These are phyloP conservation scores for Emys orbicularis DNA, from an alignment of 2,797 vertebrate species.

Conservation along the genomic window DNA sequence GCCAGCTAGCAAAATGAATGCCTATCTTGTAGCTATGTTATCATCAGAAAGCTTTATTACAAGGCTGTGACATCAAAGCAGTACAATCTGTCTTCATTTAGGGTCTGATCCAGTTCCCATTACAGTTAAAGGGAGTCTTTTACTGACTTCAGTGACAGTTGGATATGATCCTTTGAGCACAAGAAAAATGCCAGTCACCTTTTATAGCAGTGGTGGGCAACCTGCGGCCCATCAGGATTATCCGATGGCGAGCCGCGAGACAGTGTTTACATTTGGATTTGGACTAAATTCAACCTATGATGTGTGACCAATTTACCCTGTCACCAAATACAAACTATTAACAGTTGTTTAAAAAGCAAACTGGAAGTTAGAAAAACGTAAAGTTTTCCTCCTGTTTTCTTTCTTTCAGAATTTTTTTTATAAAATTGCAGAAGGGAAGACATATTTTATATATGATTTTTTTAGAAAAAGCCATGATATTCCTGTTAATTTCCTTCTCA, in stretches of 20 bases:
- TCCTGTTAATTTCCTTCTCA: background rate
- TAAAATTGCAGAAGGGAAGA: background rate
- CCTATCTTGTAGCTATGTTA: fast-evolving
- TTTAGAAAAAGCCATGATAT: background rate
- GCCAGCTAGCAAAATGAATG: background rate
- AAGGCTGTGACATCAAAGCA: background rate
- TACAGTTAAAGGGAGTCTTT: background rate
- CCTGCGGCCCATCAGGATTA: too few relatives aligned
- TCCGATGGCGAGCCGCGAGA: too few relatives aligned
- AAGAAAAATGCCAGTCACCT: background rate
- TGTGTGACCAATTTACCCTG: background rate
- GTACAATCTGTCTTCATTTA: background rate
- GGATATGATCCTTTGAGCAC: background rate
- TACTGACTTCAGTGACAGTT: background rate
- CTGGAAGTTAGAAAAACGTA: background rate
- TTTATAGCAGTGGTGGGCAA: background rate
- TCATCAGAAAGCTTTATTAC: background rate
- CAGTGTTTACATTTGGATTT: background rate
- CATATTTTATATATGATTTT: background rate
- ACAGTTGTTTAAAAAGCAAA: background rate
- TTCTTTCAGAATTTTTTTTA: background rate
- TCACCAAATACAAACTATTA: background rate
- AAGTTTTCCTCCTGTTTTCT: background rate
- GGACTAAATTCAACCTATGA: background rate
- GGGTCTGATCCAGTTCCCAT: background rate